Base-by-base conservation (phyloP, 2,797 vertebrate species). In the Arctocebus calabarensis region DNA sequence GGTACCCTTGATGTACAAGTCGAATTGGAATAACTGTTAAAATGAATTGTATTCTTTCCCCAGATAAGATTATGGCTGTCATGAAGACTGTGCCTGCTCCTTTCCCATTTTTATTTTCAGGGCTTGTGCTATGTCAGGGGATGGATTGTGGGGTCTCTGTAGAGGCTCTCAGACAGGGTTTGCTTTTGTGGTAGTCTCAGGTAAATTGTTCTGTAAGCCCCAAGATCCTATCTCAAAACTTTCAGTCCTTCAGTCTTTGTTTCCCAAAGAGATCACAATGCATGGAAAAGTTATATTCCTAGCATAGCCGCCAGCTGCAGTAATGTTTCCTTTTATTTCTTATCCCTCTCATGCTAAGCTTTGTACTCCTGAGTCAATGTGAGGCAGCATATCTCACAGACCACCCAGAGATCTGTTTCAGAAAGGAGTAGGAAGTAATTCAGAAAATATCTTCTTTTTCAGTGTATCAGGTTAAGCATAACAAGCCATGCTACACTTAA, bases 251-350 rank as follows among this genome's bases (percentile, higher is more conserved):
- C 11, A 5, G 79, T 93, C 82, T 96, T 96, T 95, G 91, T 93
- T 96, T 97, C 92, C 86, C 81, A 92, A 84, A 84, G 83, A 94
- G 48, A 92, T n/a, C 32, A 86, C 64, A 92, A 74, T 87, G 85
- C 55, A 57, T 79, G 59, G 52, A 86, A 92, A 88, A 88, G 93
- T 85, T 94, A 40, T 59, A 73, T 37, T 93, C 66, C 74, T 45
- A 73, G 57, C 79, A 64, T 34, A 45, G 64, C 48, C 0, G 27
- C 88, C 84, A 84, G 95, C 91, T 91, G 81, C 92, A 94, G 94
- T 92, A 78, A 84, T 52, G 68, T 94, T 64, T 91, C 74, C 73
- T 96, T 97, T 97, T 87, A 95, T 96, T 88, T 97, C 43, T 90
- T 92, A 93, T 78, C 48, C 92, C 43, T 89, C 73, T 87, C n/a